phyloP scores from a whole-genome alignment of 2,113 vertebrate genomes.

The Mustelus asterias region DNA sequence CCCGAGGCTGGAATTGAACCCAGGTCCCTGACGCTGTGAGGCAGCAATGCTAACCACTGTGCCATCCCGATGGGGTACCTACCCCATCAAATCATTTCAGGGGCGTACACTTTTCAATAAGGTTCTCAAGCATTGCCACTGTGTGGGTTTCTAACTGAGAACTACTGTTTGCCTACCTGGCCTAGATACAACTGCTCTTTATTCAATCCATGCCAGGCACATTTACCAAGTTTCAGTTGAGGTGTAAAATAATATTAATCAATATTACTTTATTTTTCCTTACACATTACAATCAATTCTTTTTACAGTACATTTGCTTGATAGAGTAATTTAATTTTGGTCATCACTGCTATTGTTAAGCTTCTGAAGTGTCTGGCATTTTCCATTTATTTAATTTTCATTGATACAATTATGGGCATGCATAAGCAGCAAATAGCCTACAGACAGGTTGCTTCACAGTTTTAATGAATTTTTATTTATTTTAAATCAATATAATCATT shows the following conservation, averaged over 20 bases:
- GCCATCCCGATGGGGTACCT: too few relatives aligned
- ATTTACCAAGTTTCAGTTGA: neutral
- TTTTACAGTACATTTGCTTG: conserved; percentile 31
- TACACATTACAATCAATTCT: conserved; percentile 9
- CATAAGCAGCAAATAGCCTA: neutral
- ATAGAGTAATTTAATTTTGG: conserved; percentile 34
- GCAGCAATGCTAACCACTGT: too few relatives aligned
- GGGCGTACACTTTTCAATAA: neutral
- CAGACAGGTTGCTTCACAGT: neutral
- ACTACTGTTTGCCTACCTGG: neutral
- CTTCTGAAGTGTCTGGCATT: conserved; percentile 28
- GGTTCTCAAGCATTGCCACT: neutral
- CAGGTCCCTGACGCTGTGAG: too few relatives aligned
- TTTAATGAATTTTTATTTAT: neutral
- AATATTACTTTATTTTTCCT: conserved; percentile 24
- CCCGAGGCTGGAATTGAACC: too few relatives aligned
- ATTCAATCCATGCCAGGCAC: neutral
- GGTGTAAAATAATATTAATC: conserved; percentile 18
- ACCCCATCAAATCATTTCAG: too few relatives aligned
- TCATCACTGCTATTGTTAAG: neutral
- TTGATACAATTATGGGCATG: conserved; percentile 24
- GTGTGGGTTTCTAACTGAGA: neutral
- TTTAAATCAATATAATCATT: neutral
- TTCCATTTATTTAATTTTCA: conserved; percentile 32
- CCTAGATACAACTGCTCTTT: neutral